Base-by-base conservation (phyloP, 2,888 invertebrate genomes). In the Drosophila macrospina region DNA sequence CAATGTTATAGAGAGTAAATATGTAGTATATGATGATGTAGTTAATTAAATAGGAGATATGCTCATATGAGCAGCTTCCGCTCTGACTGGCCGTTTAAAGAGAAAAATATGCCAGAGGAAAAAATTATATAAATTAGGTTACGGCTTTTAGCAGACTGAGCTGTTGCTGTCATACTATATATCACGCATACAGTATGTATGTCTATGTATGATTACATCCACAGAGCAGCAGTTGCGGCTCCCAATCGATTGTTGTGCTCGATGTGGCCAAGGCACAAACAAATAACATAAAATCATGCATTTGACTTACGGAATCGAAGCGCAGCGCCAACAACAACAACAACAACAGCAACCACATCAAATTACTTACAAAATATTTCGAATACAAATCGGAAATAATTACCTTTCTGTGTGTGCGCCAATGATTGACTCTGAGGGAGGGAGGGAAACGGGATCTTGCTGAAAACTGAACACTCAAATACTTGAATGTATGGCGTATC, bases 11-110 rank as follows among this genome's bases (percentile, higher is more conserved):
- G 41, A 36, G 6, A 0, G 13, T 11, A 45, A 24, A 47, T 28
- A 5, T 5, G 26, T 6, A 24, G 28, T 47, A 24, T 32, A 16
- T 52, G 16, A 52, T 41, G 36, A 28, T 52, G 28, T 44, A 37
- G 8, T 28, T 26, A 45, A 44, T 34, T 51, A 24, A 62, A 70
- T 62, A 62, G 83, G 83, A 85, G 83, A 84, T 80, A 84, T 84
- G 83, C 83, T 74, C 52, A 67, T 83, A 80, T 84, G 83, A 84
- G 83, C 83, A 84, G 83, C 83, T 83, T 84, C 83, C 83, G 85
- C 76, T 78, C 64, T 51, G 57, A 26, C 51, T 15, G 44, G 24
- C 5, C 74, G 51, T 74, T 78, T 76, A 69, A 65, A 36, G 47
- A 52, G 41, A 59, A 60, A 76, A 80, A 65, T 47, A 41, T 74